Conservation (phyloP, 1,140 invertebrate species). For the Drosophila auraria region DNA sequence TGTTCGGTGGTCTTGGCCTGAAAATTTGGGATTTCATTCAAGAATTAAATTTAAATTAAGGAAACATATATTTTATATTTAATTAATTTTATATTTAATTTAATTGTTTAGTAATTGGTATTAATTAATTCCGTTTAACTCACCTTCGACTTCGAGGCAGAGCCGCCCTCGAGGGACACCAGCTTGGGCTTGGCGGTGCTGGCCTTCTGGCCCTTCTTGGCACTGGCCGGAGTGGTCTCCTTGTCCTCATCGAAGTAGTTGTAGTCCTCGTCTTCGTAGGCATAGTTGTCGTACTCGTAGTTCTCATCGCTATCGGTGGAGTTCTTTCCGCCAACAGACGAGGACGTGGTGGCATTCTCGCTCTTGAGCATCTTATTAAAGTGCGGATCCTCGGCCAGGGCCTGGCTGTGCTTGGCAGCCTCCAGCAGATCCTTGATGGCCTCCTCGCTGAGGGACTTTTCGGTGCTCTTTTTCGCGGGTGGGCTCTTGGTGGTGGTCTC, state of each 20-base stretch:
- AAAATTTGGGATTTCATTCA: neutral
- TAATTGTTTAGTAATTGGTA: neutral
- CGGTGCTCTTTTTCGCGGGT: slow-evolving; percentile 35
- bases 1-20: slow-evolving; percentile 51
- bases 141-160: slow-evolving; percentile 57
- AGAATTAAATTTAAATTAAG: too few species aligned
- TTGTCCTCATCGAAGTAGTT: slow-evolving; percentile 52
- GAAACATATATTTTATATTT: neutral
- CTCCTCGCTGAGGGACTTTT: slow-evolving; percentile 63
- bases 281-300: slow-evolving; percentile 58
- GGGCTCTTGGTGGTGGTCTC: slow-evolving; percentile 28
- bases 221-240: slow-evolving; percentile 42
- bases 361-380: slow-evolving; percentile 76
- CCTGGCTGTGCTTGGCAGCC: slow-evolving; percentile 74
- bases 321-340: slow-evolving; percentile 35
- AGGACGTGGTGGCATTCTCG: slow-evolving; percentile 35
- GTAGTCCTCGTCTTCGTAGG: slow-evolving; percentile 53
- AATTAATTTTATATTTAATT: neutral
- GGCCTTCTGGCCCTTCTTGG: slow-evolving; percentile 53
- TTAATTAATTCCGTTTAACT: neutral
- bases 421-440: slow-evolving; percentile 70
- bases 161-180: slow-evolving; percentile 63
- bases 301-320: slow-evolving; percentile 56
- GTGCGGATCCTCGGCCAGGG: slow-evolving; percentile 76
- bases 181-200: slow-evolving; percentile 55